Percentiles rank a stretch among this genome's conserved stretches.
Conservation (phyloP, 37 sponge, comb jelly and placozoan species). For the Chondrilla cf. caribensis region DNA sequence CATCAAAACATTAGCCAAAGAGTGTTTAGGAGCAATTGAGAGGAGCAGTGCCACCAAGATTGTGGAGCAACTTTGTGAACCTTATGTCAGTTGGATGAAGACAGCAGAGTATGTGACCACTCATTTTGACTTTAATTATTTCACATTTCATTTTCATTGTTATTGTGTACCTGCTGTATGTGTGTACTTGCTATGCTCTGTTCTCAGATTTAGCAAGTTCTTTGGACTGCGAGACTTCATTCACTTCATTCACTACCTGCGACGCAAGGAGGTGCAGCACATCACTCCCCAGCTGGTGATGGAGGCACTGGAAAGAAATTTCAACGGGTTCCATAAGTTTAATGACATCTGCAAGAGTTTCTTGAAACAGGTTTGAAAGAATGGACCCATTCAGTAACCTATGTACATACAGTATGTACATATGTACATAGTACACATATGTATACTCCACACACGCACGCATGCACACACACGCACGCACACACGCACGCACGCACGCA, state of each 20-base stretch:
- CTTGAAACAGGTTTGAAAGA: conserved; percentile 12
- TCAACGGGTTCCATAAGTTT: conserved; percentile 77
- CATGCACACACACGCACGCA: no score
- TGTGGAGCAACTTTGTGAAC: conserved; percentile 20
- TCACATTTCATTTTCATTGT: no score
- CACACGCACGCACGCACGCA: no score
- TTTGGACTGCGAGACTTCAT: conserved; percentile 73
- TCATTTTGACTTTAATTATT: neutral
- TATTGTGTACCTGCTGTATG: neutral
- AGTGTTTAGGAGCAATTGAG: conserved; percentile 14
- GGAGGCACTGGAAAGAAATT: conserved; percentile 87
- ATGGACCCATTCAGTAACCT: neutral
- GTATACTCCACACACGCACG: neutral
- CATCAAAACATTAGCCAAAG: conserved; percentile 34
- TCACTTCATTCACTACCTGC: conserved; percentile 54
- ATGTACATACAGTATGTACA: no score
- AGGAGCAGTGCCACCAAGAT: neutral
- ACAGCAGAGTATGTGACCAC: neutral
- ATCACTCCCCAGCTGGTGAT: conserved; percentile 66
- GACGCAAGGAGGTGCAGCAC: conserved; percentile 13
- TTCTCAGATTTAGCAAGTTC: conserved; percentile 33
- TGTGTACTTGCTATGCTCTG: neutral
- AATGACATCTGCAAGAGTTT: conserved; percentile 43
- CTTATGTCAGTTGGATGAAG: neutral
- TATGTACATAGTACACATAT: no score